Percentiles rank a stretch among this genome's conserved stretches.
These are phyloP conservation scores for Drosophila willistoni DNA, from an alignment of 1,140 invertebrate species.

Conservation along the genomic window DNA sequence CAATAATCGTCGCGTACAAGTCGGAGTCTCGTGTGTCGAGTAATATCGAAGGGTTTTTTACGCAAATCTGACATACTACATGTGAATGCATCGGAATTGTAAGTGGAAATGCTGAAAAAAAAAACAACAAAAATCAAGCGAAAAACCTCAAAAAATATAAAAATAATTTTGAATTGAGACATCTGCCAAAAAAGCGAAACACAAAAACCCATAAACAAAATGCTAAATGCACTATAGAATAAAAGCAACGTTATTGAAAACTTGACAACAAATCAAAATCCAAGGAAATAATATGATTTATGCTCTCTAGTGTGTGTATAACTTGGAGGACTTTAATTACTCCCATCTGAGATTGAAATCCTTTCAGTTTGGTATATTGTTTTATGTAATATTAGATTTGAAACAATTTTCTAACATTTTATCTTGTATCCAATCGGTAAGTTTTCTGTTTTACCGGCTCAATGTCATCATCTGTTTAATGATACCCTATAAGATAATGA, in stretches of 20 bases:
- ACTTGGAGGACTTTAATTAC: background rate
- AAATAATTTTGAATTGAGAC: conserved; percentile 13
- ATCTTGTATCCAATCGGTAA: conserved; percentile 16
- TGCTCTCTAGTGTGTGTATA: conserved; percentile 12
- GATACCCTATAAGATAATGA: background rate
- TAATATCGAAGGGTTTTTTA: conserved; percentile 19
- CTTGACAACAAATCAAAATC: background rate
- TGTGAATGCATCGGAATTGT: conserved; percentile 14
- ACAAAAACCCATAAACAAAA: background rate
- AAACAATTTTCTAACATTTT: conserved; percentile 2
- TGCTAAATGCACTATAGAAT: conserved; percentile 10
- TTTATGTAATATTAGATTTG: conserved; percentile 5
- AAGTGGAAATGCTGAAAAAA: conserved; percentile 8
- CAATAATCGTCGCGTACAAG: conserved; percentile 15
- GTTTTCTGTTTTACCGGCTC: conserved; percentile 15
- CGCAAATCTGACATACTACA: background rate
- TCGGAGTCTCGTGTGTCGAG: conserved; percentile 11
- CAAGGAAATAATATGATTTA: background rate
- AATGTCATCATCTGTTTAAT: conserved; percentile 14
- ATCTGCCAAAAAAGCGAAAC: conserved; percentile 20
- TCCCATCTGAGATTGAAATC: background rate
- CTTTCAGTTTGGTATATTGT: background rate
- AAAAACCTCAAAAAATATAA: conserved; percentile 6
- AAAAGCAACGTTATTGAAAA: conserved; percentile 5
- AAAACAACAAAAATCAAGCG: background rate